Percentiles rank a stretch among this genome's conserved stretches.
These are phyloP conservation scores for Boulengeromyrus knoepffleri DNA, from an alignment of 2,113 vertebrate genomes.

Conservation along the genomic window DNA sequence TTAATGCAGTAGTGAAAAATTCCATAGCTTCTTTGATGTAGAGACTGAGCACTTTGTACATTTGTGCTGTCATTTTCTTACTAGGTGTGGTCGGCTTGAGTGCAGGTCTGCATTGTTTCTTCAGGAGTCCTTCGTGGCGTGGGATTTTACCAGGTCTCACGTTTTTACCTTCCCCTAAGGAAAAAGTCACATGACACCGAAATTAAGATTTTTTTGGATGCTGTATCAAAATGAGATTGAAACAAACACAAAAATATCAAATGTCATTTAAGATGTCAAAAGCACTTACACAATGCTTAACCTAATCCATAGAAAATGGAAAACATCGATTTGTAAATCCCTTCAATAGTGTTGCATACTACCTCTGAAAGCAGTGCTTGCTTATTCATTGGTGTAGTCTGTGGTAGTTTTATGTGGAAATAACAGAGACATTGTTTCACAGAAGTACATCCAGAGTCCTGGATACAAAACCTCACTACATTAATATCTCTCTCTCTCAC, in stretches of 20 bases:
- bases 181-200: neutral
- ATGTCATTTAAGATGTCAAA: neutral
- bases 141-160: constrained; percentile 56
- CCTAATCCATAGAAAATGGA: neutral
- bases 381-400: neutral
- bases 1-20: neutral
- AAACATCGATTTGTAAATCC: neutral
- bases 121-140: constrained; percentile 35
- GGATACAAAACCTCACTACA: neutral
- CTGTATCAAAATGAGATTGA: neutral
- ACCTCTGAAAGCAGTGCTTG: neutral
- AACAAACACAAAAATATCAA: neutral
- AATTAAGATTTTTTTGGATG: neutral
- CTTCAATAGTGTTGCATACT: neutral
- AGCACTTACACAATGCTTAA: neutral
- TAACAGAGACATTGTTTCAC: neutral
- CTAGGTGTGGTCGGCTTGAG: constrained; percentile 71
- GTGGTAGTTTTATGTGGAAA: neutral
- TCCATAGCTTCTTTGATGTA: neutral
- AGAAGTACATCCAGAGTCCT: neutral
- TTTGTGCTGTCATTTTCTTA: constrained; percentile 48
- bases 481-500: neutral
- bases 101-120: constrained; percentile 44
- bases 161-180: constrained; percentile 21
- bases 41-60: neutral